These are phyloP conservation scores for Enteromius fasciolatus DNA, from an alignment of 2,797 vertebrate species.

Conservation along the genomic window DNA sequence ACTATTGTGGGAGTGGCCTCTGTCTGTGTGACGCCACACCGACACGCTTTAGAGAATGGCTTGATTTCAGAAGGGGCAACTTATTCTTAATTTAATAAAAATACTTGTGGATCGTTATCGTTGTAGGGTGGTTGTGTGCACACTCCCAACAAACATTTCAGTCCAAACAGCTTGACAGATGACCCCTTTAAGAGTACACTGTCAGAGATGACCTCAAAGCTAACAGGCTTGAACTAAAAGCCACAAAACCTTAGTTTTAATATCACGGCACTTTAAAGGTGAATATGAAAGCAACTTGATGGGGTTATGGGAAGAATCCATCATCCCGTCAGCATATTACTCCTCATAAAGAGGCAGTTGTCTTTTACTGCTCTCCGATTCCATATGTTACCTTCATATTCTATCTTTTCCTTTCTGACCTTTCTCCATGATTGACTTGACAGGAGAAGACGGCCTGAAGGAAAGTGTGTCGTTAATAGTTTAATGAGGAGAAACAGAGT, in stretches of 20 bases:
- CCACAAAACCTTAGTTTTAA: background rate
- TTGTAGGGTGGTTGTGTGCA: no score
- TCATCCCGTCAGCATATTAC: background rate
- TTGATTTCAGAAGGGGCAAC: no score
- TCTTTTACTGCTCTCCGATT: conserved; percentile 32
- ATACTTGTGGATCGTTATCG: no score
- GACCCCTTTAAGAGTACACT: background rate
- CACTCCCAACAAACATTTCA: no score
- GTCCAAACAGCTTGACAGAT: no score
- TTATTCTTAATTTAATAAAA: no score
- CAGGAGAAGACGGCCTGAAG: background rate
- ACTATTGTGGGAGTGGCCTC: no score
- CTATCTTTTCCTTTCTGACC: background rate
- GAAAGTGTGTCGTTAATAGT: conserved; percentile 4
- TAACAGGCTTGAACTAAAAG: background rate
- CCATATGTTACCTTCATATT: conserved; percentile 15
- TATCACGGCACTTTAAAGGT: background rate
- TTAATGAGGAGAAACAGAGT: conserved; percentile 20
- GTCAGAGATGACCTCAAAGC: background rate
- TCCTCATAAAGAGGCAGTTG: conserved; percentile 42
- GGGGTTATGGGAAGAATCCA: conserved; percentile 21
- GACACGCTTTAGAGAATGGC: no score
- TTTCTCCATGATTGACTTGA: conserved; percentile 1
- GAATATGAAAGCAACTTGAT: background rate
- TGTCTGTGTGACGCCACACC: no score